Conservation (phyloP, 2,113 vertebrate species). For the Peromyscus maniculatus region DNA sequence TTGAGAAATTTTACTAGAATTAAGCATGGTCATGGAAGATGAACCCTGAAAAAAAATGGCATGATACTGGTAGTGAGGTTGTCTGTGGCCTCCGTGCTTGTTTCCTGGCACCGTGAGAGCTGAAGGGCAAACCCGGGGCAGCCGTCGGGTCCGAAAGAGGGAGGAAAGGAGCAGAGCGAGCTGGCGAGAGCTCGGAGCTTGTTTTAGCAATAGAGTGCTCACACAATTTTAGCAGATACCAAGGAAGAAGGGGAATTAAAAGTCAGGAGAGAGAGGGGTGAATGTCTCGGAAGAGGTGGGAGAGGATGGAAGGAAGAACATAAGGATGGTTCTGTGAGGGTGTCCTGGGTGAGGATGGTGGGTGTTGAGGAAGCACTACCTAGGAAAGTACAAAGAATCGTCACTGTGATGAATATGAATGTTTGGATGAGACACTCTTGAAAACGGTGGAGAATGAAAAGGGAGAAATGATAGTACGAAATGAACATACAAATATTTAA, state of each 20-base stretch:
- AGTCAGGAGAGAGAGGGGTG: neutral
- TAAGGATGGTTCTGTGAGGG: neutral
- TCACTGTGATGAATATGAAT: neutral
- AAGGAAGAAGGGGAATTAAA: neutral
- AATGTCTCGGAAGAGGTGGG: neutral
- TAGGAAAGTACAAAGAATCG: neutral
- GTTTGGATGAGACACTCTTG: neutral
- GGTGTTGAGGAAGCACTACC: neutral
- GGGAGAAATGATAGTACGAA: neutral
- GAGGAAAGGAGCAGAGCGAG: neutral
- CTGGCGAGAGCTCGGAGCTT: neutral
- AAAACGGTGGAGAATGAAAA: neutral
- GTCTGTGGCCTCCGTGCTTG: neutral
- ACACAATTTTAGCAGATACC: neutral
- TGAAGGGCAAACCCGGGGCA: neutral
- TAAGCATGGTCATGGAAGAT: neutral
- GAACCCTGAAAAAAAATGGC: neutral
- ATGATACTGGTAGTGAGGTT: neutral
- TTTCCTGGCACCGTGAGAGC: neutral
- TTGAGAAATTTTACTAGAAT: conserved; percentile 7
- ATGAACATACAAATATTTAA: neutral
- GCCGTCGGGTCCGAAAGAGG: neutral
- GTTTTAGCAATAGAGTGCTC: neutral
- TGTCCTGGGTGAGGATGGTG: neutral
- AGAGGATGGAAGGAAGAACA: neutral